A percentile compares a stretch with the other conserved stretches of the same genome.
Evolutionary conservation across 2,888 invertebrate genomes (phyloP).

Genomic region (Scaptomyza caliginosa): DNA sequence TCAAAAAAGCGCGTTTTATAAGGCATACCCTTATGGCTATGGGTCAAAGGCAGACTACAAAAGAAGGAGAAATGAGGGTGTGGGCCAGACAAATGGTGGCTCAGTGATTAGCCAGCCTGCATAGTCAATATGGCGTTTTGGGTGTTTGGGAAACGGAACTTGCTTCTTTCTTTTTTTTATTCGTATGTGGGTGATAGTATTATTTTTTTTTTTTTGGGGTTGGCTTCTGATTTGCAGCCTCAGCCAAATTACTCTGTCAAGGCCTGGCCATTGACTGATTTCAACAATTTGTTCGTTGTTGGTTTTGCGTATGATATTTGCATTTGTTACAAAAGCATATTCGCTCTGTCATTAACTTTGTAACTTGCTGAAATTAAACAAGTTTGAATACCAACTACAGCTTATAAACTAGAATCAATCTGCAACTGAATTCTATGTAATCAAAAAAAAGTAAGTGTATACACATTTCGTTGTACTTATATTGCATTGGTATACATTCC

Average conservation of each 20-base stretch:
- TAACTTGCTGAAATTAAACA: background rate
- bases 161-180: background rate
- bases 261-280: constrained; percentile 49
- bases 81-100: constrained; percentile 48
- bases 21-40: background rate
- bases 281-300: constrained; percentile 32
- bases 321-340: background rate
- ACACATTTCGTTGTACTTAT: background rate
- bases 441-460: too few species aligned
- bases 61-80: background rate
- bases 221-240: constrained; percentile 28
- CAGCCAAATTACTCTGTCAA: constrained; percentile 24
- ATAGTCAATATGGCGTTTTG: constrained; percentile 27
- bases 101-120: constrained; percentile 54
- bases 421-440: background rate
- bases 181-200: constrained; percentile 12
- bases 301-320: constrained; percentile 3
- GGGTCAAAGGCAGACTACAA: background rate
- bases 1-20: constrained; percentile 19
- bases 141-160: background rate
- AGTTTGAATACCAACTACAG: too few species aligned
- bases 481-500: background rate
- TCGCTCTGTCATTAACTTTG: background rate
- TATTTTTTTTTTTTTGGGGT: constrained; percentile 31
- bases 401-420: too few species aligned